Conservation (phyloP, 2,113 vertebrate species). For the Scytalopus superciliaris region DNA sequence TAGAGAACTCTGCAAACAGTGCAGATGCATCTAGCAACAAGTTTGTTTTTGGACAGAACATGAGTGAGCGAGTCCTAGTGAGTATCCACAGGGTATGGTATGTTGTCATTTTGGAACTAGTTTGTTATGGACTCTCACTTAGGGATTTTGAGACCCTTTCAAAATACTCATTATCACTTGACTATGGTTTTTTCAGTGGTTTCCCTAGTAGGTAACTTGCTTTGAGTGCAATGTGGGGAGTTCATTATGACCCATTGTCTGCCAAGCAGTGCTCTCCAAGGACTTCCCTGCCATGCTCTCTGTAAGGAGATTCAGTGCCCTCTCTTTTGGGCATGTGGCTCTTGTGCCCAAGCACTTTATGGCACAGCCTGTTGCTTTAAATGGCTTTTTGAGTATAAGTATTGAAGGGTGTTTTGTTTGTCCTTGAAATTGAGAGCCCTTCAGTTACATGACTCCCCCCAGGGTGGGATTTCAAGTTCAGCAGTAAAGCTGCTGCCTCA, state of each 20-base stretch:
- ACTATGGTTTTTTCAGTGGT: neutral
- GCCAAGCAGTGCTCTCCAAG: neutral
- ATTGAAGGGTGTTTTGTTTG: neutral
- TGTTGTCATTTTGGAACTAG: neutral
- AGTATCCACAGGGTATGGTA: constrained; percentile 50
- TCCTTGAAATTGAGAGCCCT: neutral
- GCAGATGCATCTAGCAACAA: constrained; percentile 86
- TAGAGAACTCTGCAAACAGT: constrained; percentile 85
- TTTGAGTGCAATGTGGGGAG: accelerated
- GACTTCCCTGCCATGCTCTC: neutral
- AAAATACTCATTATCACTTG: neutral
- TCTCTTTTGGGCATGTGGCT: neutral
- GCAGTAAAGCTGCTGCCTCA: neutral
- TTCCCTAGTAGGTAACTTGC: neutral
- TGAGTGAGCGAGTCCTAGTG: constrained; percentile 96
- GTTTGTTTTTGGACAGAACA: constrained; percentile 98
- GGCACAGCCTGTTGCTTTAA: neutral
- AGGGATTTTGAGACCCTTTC: neutral
- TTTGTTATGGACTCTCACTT: neutral
- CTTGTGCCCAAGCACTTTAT: neutral
- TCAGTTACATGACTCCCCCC: accelerated
- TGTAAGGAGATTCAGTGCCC: neutral
- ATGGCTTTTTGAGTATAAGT: accelerated
- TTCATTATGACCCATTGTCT: neutral
- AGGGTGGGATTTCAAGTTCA: neutral